Evolutionary conservation across 2,113 vertebrate species (phyloP), one percentile per base, ranked within the genome.

Genomic region (Saccopteryx leptura): DNA sequence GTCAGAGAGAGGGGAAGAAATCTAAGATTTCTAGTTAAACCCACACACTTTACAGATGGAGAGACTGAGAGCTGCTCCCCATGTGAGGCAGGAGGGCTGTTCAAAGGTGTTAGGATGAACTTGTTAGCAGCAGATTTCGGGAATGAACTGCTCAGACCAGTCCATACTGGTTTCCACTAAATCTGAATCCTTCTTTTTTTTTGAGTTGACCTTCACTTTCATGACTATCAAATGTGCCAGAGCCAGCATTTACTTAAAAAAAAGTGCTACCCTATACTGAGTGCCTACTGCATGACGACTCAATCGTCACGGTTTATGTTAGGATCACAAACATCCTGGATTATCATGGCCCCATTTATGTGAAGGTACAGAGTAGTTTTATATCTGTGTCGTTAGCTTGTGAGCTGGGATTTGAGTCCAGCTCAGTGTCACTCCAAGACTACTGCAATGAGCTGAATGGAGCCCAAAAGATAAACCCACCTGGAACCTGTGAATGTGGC

Each of bases 211-310:
- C 9, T 76, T 96, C 69, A 91, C 94, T 95, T 90, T 91, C 26
- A 86, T 48, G 63, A 88, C 65, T 91, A 95, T 79, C 60, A 84
- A 80, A 78, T 78, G 4, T 84, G 21, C 33, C 48, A 58, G 86
- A 19, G 26, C 18, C 31, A 66, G 11, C 6, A 56, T 72, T 92
- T 66, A 66, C 46, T 88, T 84, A 33, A 23, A 39, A 58, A 68
- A 69, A 90, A 52, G 13, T 56, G 28, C 48, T 89, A 31, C 19
- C 14, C 11, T 60, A 1, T 78, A 69, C 86, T 13, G 14, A 86
- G 28, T 60, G 1, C 31, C 33, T 74, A 46, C 33, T 58, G 10
- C 7, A 66, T 78, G 50, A 21, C 3, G 91, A 6, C 1, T 68
- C 18, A 74, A 0, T 28, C 28, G 76, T 63, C 48, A 81, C 65